Percentiles rank a stretch among this genome's conserved stretches.
These are phyloP conservation scores for Fragum sueziense DNA, from an alignment of 2,888 invertebrate genomes.

Conservation along the genomic window DNA sequence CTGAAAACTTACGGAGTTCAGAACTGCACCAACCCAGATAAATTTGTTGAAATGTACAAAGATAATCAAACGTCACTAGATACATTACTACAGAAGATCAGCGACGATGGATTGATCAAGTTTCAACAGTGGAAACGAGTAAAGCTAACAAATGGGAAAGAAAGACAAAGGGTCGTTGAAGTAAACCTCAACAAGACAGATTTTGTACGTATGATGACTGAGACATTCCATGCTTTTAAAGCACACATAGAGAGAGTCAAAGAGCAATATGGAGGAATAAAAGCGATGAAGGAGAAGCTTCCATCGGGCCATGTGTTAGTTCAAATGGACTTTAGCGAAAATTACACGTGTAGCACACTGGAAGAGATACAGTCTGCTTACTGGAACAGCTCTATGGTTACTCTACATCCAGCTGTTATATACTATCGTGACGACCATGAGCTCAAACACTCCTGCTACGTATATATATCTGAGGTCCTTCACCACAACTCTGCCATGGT, in stretches of 20 bases:
- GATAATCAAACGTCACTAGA: neutral
- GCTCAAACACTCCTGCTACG: slow-evolving; percentile 37
- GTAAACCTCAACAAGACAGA: neutral
- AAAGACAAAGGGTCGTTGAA: slow-evolving; percentile 19
- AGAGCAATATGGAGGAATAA: slow-evolving; percentile 26
- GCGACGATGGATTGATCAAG: slow-evolving; percentile 8
- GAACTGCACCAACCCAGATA: slow-evolving; percentile 27
- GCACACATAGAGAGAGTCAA: slow-evolving; percentile 19
- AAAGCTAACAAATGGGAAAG: slow-evolving; percentile 31
- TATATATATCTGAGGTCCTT: slow-evolving; percentile 52
- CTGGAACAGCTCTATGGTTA: slow-evolving; percentile 40
- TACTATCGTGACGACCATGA: slow-evolving; percentile 21
- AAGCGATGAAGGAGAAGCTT: slow-evolving; percentile 26
- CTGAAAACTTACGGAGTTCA: neutral
- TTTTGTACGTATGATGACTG: slow-evolving; percentile 8
- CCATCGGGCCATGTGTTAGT: slow-evolving; percentile 20
- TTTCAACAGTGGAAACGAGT: slow-evolving; percentile 31
- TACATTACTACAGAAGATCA: slow-evolving; percentile 17
- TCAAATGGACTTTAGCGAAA: slow-evolving; percentile 40
- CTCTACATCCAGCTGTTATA: slow-evolving; percentile 49
- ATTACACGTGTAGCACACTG: slow-evolving; percentile 10
- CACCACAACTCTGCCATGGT: slow-evolving; percentile 46
- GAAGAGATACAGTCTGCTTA: slow-evolving; percentile 20
- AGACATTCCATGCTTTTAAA: neutral
- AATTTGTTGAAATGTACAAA: slow-evolving; percentile 30